Conservation (phyloP, 2,113 vertebrate species). For the Phasianus colchicus region DNA sequence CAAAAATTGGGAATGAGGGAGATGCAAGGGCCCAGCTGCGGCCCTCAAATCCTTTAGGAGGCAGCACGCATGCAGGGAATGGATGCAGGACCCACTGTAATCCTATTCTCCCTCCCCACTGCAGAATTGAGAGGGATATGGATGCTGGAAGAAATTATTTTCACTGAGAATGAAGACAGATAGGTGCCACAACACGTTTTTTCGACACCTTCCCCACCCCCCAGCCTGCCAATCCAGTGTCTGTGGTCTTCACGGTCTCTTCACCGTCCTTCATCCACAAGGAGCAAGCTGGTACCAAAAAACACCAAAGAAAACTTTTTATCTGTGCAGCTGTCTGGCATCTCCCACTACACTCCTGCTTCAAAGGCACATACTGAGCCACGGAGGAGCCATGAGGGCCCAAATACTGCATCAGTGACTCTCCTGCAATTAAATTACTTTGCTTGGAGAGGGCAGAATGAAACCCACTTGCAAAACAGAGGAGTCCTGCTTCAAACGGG, state of each 20-base stretch:
- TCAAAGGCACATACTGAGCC: neutral
- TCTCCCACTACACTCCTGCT: neutral
- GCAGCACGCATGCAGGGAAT: fast-evolving
- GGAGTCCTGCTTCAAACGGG: neutral
- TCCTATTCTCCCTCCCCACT: neutral
- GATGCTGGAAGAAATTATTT: neutral
- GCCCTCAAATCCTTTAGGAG: neutral
- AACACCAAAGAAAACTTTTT: neutral
- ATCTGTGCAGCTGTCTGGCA: neutral
- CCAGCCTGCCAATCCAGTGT: neutral
- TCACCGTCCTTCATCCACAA: neutral
- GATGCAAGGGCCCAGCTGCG: neutral
- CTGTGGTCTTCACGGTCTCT: neutral
- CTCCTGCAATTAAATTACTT: neutral
- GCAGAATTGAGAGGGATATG: neutral
- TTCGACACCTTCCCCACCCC: neutral
- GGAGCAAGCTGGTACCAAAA: neutral
- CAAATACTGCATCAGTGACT: neutral
- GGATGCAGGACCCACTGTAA: neutral
- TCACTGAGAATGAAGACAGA: neutral
- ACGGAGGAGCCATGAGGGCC: neutral
- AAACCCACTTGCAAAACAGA: neutral
- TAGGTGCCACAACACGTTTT: neutral
- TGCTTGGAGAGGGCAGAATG: neutral
- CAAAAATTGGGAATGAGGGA: neutral